Conservation (phyloP, 2,113 vertebrate species). For the Diadophis punctatus region DNA sequence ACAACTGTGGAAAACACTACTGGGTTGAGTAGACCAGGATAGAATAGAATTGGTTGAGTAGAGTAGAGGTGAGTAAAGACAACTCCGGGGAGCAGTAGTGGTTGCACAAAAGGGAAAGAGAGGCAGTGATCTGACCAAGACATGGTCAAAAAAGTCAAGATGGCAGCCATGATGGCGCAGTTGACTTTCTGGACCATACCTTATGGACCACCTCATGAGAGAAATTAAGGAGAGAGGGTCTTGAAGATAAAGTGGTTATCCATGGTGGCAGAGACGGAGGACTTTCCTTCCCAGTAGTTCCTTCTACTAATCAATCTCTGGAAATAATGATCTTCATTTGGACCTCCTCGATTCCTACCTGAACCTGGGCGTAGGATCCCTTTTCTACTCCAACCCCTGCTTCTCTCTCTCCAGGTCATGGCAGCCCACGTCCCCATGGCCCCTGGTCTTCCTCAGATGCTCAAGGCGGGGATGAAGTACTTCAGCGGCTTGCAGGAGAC, state of each 20-base stretch:
- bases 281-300: not conserved
- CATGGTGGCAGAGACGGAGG: not conserved
- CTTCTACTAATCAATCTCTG: not conserved
- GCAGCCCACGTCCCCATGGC: slow-evolving; percentile 25
- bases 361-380: not conserved
- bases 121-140: not conserved
- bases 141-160: not conserved
- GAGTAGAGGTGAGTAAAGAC: not conserved
- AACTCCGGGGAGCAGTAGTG: not conserved
- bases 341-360: not conserved
- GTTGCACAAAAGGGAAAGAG: not conserved
- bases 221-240: not conserved
- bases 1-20: too few relatives aligned
- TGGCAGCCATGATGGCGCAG: too few relatives aligned
- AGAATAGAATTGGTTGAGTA: not conserved
- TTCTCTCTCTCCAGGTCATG: slow-evolving; percentile 1
- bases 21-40: too few relatives aligned
- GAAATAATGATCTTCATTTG: not conserved
- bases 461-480: not conserved
- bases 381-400: not conserved
- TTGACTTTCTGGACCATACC: not conserved
- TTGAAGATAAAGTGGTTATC: not conserved
- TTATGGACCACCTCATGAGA: not conserved
- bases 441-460: slow-evolving; percentile 11
- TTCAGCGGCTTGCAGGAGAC: slow-evolving; percentile 34